These are phyloP conservation scores for Bambusicola thoracicus DNA, from an alignment of 2,113 vertebrate species.

Conservation along the genomic window DNA sequence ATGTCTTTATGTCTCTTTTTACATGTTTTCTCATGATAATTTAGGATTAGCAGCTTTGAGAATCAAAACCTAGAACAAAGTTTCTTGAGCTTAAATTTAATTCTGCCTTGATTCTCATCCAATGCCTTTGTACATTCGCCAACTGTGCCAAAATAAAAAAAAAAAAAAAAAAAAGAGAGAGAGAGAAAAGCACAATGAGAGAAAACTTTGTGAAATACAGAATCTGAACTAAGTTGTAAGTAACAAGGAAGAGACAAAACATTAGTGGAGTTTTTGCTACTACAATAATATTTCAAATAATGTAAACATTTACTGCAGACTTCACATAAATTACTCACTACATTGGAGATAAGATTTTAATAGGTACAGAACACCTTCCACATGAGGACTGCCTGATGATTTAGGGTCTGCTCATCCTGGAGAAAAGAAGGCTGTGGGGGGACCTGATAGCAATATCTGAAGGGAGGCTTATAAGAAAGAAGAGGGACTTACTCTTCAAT, in stretches of 20 bases:
- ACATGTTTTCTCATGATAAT: constrained; percentile 61
- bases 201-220: background rate
- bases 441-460: too few species aligned
- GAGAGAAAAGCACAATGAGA: background rate
- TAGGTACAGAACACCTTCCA: too few species aligned
- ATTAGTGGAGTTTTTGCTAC: background rate
- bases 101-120: constrained; percentile 61
- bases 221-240: background rate
- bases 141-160: background rate
- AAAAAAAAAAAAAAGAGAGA: background rate
- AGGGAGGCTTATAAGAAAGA: too few species aligned
- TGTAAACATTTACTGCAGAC: background rate
- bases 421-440: too few species aligned
- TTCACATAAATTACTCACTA: background rate
- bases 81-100: constrained; percentile 52
- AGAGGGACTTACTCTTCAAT: too few species aligned
- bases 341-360: background rate
- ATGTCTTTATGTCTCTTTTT: background rate
- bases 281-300: background rate
- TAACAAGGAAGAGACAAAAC: background rate
- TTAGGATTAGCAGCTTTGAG: constrained; percentile 69
- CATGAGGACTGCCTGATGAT: too few species aligned
- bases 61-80: constrained; percentile 47
- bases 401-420: too few species aligned
- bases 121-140: background rate